These are phyloP conservation scores for Drosophila santomea DNA, from an alignment of 1,140 invertebrate genomes.

Conservation along the genomic window DNA sequence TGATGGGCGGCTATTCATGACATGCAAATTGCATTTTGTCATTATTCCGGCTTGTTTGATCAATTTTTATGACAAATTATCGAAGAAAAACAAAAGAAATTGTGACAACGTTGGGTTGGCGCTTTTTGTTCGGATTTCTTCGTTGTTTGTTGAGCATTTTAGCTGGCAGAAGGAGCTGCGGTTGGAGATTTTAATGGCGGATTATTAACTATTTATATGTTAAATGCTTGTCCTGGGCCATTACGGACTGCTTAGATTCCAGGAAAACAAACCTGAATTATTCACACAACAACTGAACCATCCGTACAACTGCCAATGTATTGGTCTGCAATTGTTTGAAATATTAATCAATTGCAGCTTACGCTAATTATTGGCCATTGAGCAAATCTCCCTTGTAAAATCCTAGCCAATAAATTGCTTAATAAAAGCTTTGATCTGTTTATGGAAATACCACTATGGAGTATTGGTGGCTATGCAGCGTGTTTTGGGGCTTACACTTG, in stretches of 20 bases:
- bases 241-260: neutral
- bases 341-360: too few relatives aligned
- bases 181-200: constrained; percentile 18
- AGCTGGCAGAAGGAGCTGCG: neutral
- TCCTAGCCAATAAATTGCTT: neutral
- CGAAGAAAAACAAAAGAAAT: constrained; percentile 33
- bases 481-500: constrained; percentile 2
- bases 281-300: neutral
- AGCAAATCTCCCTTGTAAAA: too few relatives aligned
- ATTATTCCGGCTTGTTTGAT: constrained; percentile 76
- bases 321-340: too few relatives aligned
- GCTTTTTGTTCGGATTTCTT: neutral
- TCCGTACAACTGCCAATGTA: neutral
- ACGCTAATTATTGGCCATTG: too few relatives aligned
- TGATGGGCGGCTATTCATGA: constrained; percentile 40
- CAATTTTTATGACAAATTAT: constrained; percentile 83
- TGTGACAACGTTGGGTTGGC: constrained; percentile 11
- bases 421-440: neutral
- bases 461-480: constrained; percentile 2
- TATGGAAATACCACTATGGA: neutral
- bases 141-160: neutral
- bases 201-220: constrained; percentile 33
- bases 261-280: neutral
- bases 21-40: constrained; percentile 79
- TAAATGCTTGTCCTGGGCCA: neutral